Percentiles rank a stretch among this genome's conserved stretches.
These are phyloP conservation scores for Nephrocerus scutellatus DNA, from an alignment of 2,888 invertebrate genomes.

Conservation along the genomic window DNA sequence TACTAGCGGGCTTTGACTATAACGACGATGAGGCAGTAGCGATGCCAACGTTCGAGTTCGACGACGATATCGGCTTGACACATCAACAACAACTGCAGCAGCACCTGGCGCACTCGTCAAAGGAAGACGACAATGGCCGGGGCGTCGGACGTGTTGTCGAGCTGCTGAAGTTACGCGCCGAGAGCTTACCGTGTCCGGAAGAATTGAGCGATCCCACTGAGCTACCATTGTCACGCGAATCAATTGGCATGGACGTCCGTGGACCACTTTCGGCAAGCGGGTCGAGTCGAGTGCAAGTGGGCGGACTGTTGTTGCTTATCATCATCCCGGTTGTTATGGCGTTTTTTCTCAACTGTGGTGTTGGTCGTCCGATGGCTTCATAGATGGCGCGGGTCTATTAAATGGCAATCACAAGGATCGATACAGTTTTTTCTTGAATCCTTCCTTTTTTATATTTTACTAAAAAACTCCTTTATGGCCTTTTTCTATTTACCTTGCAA, in stretches of 20 bases:
- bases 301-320: too few relatives aligned
- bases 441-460: too few relatives aligned
- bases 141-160: conserved; percentile 20
- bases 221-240: conserved; percentile 54
- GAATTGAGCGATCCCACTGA: conserved; percentile 58
- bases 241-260: conserved; percentile 43
- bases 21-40: conserved; percentile 26
- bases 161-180: conserved; percentile 53
- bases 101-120: conserved; percentile 12
- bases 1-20: conserved; percentile 22
- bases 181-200: conserved; percentile 56
- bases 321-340: too few relatives aligned
- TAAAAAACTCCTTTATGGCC: too few relatives aligned
- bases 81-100: conserved; percentile 12
- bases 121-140: conserved; percentile 14
- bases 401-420: too few relatives aligned
- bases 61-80: conserved; percentile 11
- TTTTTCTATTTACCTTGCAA: too few relatives aligned
- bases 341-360: too few relatives aligned
- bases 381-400: too few relatives aligned
- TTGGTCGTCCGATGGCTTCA: too few relatives aligned
- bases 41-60: conserved; percentile 23
- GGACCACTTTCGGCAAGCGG: conserved; percentile 26
- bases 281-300: too few relatives aligned
- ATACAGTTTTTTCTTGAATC: too few relatives aligned